Evolutionary conservation across 2,888 invertebrate species (phyloP).

Genomic region (Hydrotaea diabolus): DNA sequence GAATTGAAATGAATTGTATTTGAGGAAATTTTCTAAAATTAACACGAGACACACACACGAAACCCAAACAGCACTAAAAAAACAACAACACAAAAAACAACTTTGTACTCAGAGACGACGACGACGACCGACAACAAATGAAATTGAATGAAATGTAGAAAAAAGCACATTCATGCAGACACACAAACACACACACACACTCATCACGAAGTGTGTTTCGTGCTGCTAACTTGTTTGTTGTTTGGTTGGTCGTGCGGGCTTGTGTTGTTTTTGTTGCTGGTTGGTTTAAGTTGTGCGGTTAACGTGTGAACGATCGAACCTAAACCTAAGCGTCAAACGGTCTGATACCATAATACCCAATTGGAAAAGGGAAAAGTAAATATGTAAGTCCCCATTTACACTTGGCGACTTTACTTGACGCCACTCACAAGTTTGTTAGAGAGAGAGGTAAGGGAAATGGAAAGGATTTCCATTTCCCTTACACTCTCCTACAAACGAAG

Average conservation of each 20-base stretch:
- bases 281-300: conserved; percentile 41
- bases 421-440: too few relatives aligned
- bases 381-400: too few relatives aligned
- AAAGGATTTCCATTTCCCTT: too few relatives aligned
- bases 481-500: too few relatives aligned
- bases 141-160: conserved; percentile 19
- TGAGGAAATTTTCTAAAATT: conserved; percentile 77
- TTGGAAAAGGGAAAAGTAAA: conserved; percentile 36
- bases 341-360: conserved; percentile 38
- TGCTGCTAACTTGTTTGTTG: conserved; percentile 44
- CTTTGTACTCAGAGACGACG: not conserved
- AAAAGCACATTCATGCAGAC: not conserved
- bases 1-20: conserved; percentile 78
- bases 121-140: conserved; percentile 19
- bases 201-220: conserved; percentile 46
- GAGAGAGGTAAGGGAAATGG: too few relatives aligned
- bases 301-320: conserved; percentile 35
- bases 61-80: conserved; percentile 16
- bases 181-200: too few relatives aligned
- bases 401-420: too few relatives aligned
- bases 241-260: conserved; percentile 10
- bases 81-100: conserved; percentile 6
- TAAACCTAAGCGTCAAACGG: conserved; percentile 29
- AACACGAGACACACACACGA: conserved; percentile 70
- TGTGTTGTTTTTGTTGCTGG: conserved; percentile 40